Conservation (phyloP, 1,140 invertebrate species). For the Heliothis virescens region DNA sequence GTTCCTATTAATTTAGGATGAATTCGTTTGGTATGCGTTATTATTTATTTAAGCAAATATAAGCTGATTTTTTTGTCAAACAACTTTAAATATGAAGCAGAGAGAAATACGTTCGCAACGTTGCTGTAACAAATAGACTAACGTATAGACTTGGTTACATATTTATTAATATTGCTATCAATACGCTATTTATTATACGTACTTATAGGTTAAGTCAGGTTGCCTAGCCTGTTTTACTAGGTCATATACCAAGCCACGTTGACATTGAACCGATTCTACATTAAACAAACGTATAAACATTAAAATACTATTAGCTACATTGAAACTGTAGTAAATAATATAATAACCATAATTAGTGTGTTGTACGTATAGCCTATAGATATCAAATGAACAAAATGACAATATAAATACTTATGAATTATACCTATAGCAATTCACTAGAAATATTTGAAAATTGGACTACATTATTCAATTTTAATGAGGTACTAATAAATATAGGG, state of each 20-base stretch:
- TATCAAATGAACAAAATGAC: not conserved
- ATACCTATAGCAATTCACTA: not conserved
- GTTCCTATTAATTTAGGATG: conserved; percentile 29
- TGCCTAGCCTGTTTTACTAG: conserved; percentile 23
- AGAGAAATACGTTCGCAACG: not conserved
- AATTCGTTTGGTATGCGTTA: not conserved
- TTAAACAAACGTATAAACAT: not conserved
- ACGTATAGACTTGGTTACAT: conserved; percentile 12
- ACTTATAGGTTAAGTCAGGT: not conserved
- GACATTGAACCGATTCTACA: conserved; percentile 4
- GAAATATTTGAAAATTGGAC: not conserved
- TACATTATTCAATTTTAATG: not conserved
- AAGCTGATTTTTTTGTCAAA: not conserved
- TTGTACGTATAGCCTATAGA: not conserved
- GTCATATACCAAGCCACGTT: not conserved
- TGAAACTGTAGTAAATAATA: not conserved
- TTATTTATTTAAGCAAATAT: not conserved
- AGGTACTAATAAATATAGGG: not conserved
- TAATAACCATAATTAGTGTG: not conserved
- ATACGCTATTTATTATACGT: conserved; percentile 27
- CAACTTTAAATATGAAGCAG: not conserved
- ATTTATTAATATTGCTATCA: conserved; percentile 43
- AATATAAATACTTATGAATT: conserved; percentile 9
- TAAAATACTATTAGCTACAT: conserved; percentile 6
- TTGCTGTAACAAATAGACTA: conserved; percentile 41